These are phyloP conservation scores for Andrena flavipes DNA, from an alignment of 2,888 invertebrate genomes.

Conservation along the genomic window DNA sequence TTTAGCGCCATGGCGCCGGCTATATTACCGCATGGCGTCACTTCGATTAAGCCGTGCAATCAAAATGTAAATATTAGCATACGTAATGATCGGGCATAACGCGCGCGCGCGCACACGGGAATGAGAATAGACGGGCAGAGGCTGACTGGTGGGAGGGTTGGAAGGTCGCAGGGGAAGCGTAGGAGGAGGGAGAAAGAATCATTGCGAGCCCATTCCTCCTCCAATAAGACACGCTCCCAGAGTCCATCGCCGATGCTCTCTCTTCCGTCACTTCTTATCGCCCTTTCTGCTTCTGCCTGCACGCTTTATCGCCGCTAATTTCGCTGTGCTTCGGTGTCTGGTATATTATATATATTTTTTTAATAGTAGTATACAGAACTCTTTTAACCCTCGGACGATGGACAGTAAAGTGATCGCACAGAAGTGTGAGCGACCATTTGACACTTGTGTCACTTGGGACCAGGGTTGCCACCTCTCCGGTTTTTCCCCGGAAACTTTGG, in stretches of 20 bases:
- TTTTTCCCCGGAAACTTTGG: too few relatives aligned
- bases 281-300: neutral
- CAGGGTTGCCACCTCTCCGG: too few relatives aligned
- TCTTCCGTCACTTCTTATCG: slow-evolving; percentile 35
- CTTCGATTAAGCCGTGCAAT: slow-evolving; percentile 83
- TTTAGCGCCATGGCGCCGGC: slow-evolving; percentile 83
- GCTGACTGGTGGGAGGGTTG: slow-evolving; percentile 30
- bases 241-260: neutral
- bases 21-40: slow-evolving; percentile 84
- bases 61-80: slow-evolving; percentile 84
- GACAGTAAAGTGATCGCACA: too few relatives aligned
- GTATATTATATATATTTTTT: too few relatives aligned
- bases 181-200: slow-evolving; percentile 31
- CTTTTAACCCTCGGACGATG: too few relatives aligned
- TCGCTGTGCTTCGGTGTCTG: neutral
- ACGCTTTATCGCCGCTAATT: slow-evolving; percentile 28
- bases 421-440: too few relatives aligned
- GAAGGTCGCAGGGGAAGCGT: slow-evolving; percentile 53
- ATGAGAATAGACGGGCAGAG: slow-evolving; percentile 70
- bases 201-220: slow-evolving; percentile 43
- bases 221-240: slow-evolving; percentile 32
- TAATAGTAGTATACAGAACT: too few relatives aligned
- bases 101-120: slow-evolving; percentile 60
- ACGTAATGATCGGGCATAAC: slow-evolving; percentile 81
- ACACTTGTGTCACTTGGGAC: too few relatives aligned